Conservation (phyloP, 2,888 invertebrate species). For the Spisula solida region DNA sequence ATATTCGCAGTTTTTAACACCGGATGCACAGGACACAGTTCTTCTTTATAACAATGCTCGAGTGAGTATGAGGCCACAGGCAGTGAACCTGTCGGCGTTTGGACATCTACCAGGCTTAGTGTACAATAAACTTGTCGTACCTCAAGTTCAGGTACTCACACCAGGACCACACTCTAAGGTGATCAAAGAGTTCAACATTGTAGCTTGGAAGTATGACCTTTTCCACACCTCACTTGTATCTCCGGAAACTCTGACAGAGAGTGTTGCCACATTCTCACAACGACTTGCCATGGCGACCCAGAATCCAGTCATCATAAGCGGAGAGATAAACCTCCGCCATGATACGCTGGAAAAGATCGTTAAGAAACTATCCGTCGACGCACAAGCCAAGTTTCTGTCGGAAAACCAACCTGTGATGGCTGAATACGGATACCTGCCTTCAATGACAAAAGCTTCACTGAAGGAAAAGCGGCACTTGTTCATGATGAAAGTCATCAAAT, state of each 20-base stretch:
- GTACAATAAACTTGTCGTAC: neutral
- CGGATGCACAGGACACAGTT: constrained; percentile 2
- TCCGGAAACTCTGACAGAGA: neutral
- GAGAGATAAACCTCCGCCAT: constrained; percentile 7
- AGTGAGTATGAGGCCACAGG: constrained; percentile 17
- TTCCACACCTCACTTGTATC: neutral
- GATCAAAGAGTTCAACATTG: constrained; percentile 23
- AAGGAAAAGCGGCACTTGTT: constrained; percentile 7
- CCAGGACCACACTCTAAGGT: neutral
- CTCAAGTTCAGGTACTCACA: constrained; percentile 15
- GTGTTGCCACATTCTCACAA: constrained; percentile 24
- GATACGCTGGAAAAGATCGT: constrained; percentile 17
- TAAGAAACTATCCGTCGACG: constrained; percentile 8
- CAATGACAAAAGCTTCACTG: constrained; percentile 21
- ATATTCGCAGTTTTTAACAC: constrained; percentile 8
- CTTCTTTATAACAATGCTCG: constrained; percentile 5
- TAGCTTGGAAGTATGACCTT: constrained; percentile 24
- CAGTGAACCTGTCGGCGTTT: constrained; percentile 11
- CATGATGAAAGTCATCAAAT: constrained; percentile 41
- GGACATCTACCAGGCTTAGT: constrained; percentile 29
- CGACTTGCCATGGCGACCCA: neutral
- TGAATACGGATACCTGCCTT: constrained; percentile 29
- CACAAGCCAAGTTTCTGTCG: constrained; percentile 21
- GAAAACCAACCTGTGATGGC: constrained; percentile 15
- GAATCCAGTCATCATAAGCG: constrained; percentile 26